Evolutionary conservation across 1,140 invertebrate genomes (phyloP).

Genomic region (Psix sp.): DNA sequence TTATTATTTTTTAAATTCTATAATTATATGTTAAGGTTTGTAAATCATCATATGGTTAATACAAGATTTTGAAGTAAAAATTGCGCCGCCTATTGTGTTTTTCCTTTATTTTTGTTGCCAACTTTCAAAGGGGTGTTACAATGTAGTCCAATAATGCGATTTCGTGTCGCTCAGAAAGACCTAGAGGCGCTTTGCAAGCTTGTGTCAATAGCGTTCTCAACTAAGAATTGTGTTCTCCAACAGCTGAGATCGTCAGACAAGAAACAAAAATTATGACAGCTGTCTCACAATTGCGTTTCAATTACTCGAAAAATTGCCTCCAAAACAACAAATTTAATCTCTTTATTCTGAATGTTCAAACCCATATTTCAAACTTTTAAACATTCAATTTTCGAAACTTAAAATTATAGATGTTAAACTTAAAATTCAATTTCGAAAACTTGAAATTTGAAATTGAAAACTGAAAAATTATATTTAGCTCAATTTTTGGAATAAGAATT

Average conservation of each 20-base stretch:
- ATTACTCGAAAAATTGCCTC: too few relatives aligned
- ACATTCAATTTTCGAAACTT: too few relatives aligned
- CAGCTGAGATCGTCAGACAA: slow-evolving; percentile 26
- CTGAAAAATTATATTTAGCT: too few relatives aligned
- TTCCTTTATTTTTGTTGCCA: neutral
- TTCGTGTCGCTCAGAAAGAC: slow-evolving; percentile 32
- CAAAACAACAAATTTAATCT: too few relatives aligned
- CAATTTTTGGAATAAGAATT: too few relatives aligned
- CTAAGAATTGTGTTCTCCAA: slow-evolving; percentile 21
- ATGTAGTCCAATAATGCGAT: slow-evolving; percentile 31
- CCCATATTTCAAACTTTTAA: too few relatives aligned
- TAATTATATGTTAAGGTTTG: slow-evolving; percentile 19
- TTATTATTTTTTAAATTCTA: slow-evolving; percentile 45
- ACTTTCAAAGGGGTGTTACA: slow-evolving; percentile 4
- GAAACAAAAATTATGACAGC: too few relatives aligned
- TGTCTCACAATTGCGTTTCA: too few relatives aligned
- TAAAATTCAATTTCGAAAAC: too few relatives aligned
- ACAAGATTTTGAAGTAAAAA: slow-evolving; percentile 42
- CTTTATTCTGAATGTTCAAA: too few relatives aligned
- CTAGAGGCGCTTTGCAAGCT: slow-evolving; percentile 30
- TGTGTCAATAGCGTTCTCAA: slow-evolving; percentile 38
- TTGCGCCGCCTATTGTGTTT: neutral
- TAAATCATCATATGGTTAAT: slow-evolving; percentile 46
- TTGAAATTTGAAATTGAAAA: too few relatives aligned
- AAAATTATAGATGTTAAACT: too few relatives aligned